Percentiles rank a stretch among this genome's conserved stretches.
These are phyloP conservation scores for Eilema depressum DNA, from an alignment of 2,888 invertebrate genomes.

Conservation along the genomic window DNA sequence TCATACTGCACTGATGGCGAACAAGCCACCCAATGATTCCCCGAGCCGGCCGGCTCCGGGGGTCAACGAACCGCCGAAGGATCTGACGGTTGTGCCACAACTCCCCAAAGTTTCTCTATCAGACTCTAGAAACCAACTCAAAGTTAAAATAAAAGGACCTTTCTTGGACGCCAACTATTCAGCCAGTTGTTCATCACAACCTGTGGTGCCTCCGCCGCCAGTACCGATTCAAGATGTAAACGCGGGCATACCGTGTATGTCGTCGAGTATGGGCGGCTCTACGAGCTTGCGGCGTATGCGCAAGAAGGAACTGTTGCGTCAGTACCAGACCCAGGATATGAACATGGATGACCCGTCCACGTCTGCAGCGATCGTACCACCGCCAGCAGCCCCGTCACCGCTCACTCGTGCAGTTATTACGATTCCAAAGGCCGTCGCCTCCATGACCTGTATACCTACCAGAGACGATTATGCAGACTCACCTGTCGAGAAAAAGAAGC, in stretches of 20 bases:
- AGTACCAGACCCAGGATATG: constrained; percentile 94
- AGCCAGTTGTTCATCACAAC: constrained; percentile 87
- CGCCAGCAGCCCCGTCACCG: constrained; percentile 87
- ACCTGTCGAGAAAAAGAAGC: constrained; percentile 90
- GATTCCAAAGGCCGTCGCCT: constrained; percentile 95
- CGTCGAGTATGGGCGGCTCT: constrained; percentile 87
- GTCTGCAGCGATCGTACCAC: constrained; percentile 77
- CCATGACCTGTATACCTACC: constrained; percentile 95
- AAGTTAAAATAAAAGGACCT: constrained; percentile 96
- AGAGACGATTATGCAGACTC: constrained; percentile 93
- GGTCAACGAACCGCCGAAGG: constrained; percentile 61
- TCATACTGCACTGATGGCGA: constrained; percentile 89
- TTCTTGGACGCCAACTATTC: constrained; percentile 92
- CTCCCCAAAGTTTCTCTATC: constrained; percentile 91
- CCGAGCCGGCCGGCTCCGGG: constrained; percentile 55
- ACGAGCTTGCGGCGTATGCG: constrained; percentile 94
- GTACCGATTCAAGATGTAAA: constrained; percentile 71
- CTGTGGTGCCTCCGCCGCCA: constrained; percentile 84
- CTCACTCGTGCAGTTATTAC: constrained; percentile 91
- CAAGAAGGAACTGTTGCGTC: constrained; percentile 94
- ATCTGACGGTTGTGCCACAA: constrained; percentile 61
- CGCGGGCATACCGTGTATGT: constrained; percentile 74
- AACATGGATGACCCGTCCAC: constrained; percentile 92
- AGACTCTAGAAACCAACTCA: constrained; percentile 94
- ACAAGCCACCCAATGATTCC: constrained; percentile 75